These are phyloP conservation scores for Epizoanthus rinbou DNA, from an alignment of 92 coral and sea anemone genomes.

Conservation along the genomic window DNA sequence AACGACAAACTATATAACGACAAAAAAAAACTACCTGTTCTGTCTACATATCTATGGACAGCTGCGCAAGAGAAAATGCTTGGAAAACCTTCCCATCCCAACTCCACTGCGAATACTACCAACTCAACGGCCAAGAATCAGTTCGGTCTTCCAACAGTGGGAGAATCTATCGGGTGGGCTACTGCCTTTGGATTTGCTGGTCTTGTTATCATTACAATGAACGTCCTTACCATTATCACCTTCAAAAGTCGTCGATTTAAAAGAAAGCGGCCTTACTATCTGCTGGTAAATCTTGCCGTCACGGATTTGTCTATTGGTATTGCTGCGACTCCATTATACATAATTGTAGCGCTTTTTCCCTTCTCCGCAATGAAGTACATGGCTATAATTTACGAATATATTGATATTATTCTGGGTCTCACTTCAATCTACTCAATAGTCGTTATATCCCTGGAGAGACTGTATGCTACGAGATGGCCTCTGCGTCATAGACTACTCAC, in stretches of 20 bases:
- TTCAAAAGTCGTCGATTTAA: background rate
- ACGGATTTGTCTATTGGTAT: background rate
- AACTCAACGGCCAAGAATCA: background rate
- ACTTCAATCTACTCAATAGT: background rate
- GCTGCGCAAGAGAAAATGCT: too few species aligned
- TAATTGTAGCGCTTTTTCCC: background rate
- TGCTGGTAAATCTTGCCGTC: background rate
- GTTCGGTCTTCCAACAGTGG: background rate
- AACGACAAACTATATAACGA: too few species aligned
- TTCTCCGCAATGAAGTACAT: background rate
- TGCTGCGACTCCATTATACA: background rate
- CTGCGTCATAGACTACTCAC: background rate
- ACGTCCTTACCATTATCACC: background rate
- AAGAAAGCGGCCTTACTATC: background rate
- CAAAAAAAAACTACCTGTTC: too few species aligned
- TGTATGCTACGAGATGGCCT: background rate
- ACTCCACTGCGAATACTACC: background rate
- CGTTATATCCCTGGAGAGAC: constrained; percentile 11
- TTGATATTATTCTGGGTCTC: background rate
- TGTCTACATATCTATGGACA: too few species aligned
- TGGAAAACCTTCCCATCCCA: too few species aligned
- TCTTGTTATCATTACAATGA: background rate
- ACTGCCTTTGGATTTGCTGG: background rate
- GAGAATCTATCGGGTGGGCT: background rate
- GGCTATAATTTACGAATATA: background rate